phyloP scores from a whole-genome alignment of 1,140 invertebrate species.

The Penaeus vannamei region DNA sequence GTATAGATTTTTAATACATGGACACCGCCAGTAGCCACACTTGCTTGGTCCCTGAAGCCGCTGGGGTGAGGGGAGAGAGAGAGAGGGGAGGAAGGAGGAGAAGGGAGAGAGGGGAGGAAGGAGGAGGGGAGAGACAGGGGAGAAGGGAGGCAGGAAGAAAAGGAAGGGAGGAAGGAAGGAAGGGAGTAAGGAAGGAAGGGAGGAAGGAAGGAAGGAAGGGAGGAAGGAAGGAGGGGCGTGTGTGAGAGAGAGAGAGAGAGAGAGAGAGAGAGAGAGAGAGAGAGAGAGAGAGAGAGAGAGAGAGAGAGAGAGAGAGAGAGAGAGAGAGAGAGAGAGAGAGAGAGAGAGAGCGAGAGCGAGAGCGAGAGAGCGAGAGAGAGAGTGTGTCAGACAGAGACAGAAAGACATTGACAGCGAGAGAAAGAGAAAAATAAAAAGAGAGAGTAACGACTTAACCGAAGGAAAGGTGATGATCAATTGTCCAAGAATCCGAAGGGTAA shows the following conservation, averaged over 20 bases:
- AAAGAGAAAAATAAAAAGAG: not conserved
- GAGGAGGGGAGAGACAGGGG: not conserved
- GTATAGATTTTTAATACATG: constrained; percentile 63
- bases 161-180: not conserved
- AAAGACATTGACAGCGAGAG: not conserved
- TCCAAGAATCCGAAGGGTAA: too few relatives aligned
- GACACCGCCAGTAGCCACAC: constrained; percentile 14
- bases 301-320: too few relatives aligned
- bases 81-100: not conserved
- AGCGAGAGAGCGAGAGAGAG: not conserved
- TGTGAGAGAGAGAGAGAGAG: not conserved
- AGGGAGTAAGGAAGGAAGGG: not conserved
- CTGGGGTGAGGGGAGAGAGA: constrained; percentile 12
- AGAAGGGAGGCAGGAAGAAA: not conserved
- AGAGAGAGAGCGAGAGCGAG: not conserved
- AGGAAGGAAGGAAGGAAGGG: not conserved
- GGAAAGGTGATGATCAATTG: too few relatives aligned
- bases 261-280: too few relatives aligned
- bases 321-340: not conserved
- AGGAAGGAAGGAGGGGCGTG: not conserved
- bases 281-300: not conserved
- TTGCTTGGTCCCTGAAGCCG: not conserved
- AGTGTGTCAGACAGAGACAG: not conserved
- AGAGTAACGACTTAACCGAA: too few relatives aligned
- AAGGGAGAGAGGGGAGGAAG: not conserved